Percentiles rank a stretch among this genome's conserved stretches.
Conservation (phyloP, 2,797 vertebrate genomes). For the Cichlasoma orientale region DNA sequence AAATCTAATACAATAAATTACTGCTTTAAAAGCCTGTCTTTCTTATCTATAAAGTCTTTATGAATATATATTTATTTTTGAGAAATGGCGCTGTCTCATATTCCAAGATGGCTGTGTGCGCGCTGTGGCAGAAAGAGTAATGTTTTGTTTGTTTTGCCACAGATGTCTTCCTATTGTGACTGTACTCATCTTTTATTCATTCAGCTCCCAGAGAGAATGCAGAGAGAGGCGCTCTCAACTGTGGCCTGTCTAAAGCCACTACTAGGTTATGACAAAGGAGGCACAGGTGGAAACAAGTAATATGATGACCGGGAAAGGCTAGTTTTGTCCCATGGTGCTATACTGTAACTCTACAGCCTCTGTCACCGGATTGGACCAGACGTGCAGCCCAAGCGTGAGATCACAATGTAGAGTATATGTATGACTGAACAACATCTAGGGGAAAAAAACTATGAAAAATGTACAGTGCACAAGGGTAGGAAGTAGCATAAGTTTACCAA, state of each 20-base stretch:
- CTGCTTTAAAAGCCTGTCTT: neutral
- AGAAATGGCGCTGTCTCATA: constrained; percentile 18
- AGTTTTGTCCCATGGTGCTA: constrained; percentile 5
- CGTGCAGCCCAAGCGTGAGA: neutral
- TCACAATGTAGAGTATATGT: neutral
- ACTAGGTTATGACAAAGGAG: constrained; percentile 8
- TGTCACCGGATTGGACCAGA: neutral
- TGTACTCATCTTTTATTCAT: constrained; percentile 73
- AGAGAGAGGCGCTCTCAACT: constrained; percentile 6
- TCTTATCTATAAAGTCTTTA: constrained; percentile 14
- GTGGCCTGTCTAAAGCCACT: constrained; percentile 6
- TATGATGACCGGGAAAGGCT: constrained; percentile 6
- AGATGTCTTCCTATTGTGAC: constrained; percentile 52
- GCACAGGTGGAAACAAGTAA: neutral
- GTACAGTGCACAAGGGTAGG: neutral
- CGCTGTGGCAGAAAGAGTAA: constrained; percentile 36
- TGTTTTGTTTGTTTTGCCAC: constrained; percentile 65
- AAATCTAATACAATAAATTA: constrained; percentile 16
- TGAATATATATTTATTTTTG: constrained; percentile 28
- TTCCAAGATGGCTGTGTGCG: constrained; percentile 23
- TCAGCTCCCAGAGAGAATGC: constrained; percentile 24
- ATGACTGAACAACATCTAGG: neutral
- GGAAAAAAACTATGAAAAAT: neutral
- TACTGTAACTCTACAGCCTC: neutral
- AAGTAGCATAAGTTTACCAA: neutral